phyloP scores from a whole-genome alignment of 2,113 vertebrate genomes.

The Muntiacus reevesi region DNA sequence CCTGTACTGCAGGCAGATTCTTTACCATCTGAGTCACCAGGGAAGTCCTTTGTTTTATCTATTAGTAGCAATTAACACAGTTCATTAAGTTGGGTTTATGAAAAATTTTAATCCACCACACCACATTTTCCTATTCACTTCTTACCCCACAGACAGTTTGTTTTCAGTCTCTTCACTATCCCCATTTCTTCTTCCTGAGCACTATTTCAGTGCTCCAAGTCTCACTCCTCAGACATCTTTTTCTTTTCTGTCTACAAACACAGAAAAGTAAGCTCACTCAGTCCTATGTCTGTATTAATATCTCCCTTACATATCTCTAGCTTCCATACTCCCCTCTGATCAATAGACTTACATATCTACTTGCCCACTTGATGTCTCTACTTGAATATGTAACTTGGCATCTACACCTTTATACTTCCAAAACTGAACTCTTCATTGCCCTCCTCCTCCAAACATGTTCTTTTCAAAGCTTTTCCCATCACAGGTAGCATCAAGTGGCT shows the following conservation, averaged over 20 bases:
- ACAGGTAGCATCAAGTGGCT: neutral
- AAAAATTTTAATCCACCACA: neutral
- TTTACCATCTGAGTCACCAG: neutral
- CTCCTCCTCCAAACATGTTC: neutral
- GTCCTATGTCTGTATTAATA: fast-evolving
- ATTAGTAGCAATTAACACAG: neutral
- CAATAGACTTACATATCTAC: neutral
- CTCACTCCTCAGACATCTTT: neutral
- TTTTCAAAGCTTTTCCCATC: neutral
- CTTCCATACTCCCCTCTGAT: neutral
- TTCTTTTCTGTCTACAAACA: neutral
- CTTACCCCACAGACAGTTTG: neutral
- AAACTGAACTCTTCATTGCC: neutral
- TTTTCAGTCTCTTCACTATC: neutral
- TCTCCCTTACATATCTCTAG: neutral
- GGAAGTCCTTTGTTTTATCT: neutral
- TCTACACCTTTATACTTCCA: neutral
- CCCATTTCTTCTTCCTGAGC: neutral
- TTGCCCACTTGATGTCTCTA: neutral
- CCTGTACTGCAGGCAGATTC: neutral
- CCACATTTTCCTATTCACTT: neutral
- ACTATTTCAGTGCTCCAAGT: neutral
- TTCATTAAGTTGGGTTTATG: neutral
- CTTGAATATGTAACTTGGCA: neutral
- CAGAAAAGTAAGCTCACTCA: neutral